Base-by-base conservation (phyloP, 2,888 invertebrate species). In the Chrysina gloriosa region DNA sequence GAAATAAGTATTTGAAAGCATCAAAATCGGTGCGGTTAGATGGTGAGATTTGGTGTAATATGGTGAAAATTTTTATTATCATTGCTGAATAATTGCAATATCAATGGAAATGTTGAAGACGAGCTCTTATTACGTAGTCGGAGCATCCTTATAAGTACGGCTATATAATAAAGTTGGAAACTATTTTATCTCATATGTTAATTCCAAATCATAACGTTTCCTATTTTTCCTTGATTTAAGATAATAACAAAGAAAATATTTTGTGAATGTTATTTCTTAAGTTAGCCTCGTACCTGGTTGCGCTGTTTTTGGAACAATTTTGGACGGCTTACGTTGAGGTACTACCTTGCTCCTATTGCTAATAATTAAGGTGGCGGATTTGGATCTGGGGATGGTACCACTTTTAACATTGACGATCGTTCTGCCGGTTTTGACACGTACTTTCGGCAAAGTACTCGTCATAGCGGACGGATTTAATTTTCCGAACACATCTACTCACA, bases 321-420 rank as follows among this genome's bases (percentile, higher is more conserved):
- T 67, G 39, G 71, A 72, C 67, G 70, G 65, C 19, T 67, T 70
- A 23, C 71, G 73, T 61, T 72, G 71, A 36, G 85, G 82, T 36
- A 83, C 84, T 73, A 83, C 84, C 34, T 56, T 76, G 84, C 85
- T 69, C 84, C 85, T n/a, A 84, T 81, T 69, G 83, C 67, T 74
- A 25, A 76, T 48, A 19, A 67, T 73, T 23, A 75, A 31, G 58
- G 70, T 74, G n/a, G 76, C 74, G 42, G 75, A 70, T 67, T 75
- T 77, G 45, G 74, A 71, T 42, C 76, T 74, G 56, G 77, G 58
- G 39, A 65, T 39, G 69, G 70, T 36, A 14, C 67, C 67, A 11
- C 72, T 54, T 61, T 56, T 68, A 27, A 74, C 78, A 63, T 78
- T 76, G 25, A 82, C 74, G 69, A 74, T 78, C 50, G 74, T 76